Base-by-base conservation (phyloP, 2,797 vertebrate genomes). In the Prionace glauca region DNA sequence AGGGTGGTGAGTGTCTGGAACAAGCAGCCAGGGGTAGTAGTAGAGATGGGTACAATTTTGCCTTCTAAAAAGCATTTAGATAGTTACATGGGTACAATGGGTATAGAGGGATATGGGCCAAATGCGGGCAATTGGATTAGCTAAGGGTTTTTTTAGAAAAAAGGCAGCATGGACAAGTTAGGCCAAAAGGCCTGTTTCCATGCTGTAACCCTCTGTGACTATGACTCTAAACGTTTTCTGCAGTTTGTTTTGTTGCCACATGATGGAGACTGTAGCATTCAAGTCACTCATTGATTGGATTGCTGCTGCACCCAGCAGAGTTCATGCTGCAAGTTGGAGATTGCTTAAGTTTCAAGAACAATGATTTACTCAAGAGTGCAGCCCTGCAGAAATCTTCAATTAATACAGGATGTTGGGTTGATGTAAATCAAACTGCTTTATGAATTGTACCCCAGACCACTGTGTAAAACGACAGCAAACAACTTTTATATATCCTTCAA, bases 231-330 rank as follows among this genome's bases (percentile, higher is more conserved):
- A 56, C 0, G 5, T 11, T 32, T 60, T n/a, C 60, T 91, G 88
- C 88, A 91, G 88, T 93, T 67, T 93, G 65, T 69, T 93, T 69
- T 93, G 16, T 41, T 10, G 65, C 90, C 65, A 67, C 90, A 69
- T 10, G 20, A 69, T 69, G 90, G 90, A 65, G 90, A 93, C 90
- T 36, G 65, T 24, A 93, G 36, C 90, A 69, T 32, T 41, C 1
- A 65, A 41, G 24, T 92, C 65, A 9, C 11, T 92, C 90, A 41
- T 24, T 50, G 45, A 50, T 56, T 88, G 86, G 24, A 56, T 69
- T 93, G n/a, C 56, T 41, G 8, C 32, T 91, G 36, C 32, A n/a
- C 29, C 60, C 24, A 60, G 50, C 29, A 90, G 79, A 84, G 36
- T 26, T 24, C 9, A 32, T 29, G 60, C 45, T 45, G 79, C 5